These are phyloP conservation scores for Adrianichthys oophorus DNA, from an alignment of 2,797 vertebrate species.

Conservation along the genomic window DNA sequence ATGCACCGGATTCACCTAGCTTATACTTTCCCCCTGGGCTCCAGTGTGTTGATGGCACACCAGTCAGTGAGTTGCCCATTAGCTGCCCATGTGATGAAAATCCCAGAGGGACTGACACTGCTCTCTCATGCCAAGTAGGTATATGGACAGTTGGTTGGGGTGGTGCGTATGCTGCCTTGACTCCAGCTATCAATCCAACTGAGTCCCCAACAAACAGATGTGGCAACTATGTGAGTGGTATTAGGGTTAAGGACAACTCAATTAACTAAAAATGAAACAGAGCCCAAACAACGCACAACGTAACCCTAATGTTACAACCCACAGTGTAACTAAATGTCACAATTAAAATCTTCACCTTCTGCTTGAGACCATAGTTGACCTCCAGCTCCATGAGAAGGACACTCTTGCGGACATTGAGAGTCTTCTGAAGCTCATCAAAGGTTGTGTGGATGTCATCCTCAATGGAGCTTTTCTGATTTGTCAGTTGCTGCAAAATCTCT, in stretches of 20 bases:
- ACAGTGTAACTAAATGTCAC: background rate
- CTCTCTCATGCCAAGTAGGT: constrained; percentile 6
- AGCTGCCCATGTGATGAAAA: constrained; percentile 45
- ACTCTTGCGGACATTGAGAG: constrained; percentile 93
- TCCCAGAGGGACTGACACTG: constrained; percentile 18
- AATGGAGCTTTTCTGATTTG: constrained; percentile 91
- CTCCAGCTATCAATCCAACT: constrained; percentile 24
- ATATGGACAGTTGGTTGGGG: constrained; percentile 40
- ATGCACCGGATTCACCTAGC: constrained; percentile 52
- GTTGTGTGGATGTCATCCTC: constrained; percentile 92
- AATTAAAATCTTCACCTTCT: constrained; percentile 84
- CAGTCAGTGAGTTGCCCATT: constrained; percentile 49
- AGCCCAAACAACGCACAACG: background rate
- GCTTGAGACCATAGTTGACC: constrained; percentile 97
- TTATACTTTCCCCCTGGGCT: constrained; percentile 16
- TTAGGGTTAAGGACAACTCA: too few relatives aligned
- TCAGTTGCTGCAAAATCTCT: constrained; percentile 94
- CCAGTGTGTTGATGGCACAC: constrained; percentile 18
- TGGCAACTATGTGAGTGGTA: constrained; percentile 11
- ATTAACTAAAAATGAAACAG: too few relatives aligned
- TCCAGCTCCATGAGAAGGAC: constrained; percentile 98
- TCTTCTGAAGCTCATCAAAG: constrained; percentile 96
- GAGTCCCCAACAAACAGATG: constrained; percentile 18
- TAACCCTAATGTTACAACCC: background rate
- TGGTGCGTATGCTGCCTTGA: background rate